Evolutionary conservation across 2,113 vertebrate genomes (phyloP).

Genomic region (Mugil cephalus): DNA sequence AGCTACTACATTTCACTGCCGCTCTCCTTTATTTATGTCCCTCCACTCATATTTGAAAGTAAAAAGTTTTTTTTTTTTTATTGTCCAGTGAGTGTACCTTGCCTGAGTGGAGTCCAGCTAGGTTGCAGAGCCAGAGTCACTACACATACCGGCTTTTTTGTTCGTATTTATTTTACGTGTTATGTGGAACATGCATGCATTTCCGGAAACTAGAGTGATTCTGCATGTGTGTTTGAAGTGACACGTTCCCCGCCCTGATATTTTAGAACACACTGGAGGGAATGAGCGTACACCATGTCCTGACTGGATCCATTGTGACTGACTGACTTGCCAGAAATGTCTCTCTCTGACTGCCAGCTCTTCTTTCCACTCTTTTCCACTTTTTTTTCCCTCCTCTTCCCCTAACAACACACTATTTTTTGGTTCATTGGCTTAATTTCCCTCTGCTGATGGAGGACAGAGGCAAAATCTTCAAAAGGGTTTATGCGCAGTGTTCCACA

Average conservation of each 20-base stretch:
- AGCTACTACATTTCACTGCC: constrained; percentile 34
- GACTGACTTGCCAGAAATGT: constrained; percentile 21
- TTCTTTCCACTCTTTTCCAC: constrained; percentile 1
- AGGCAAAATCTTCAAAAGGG: constrained; percentile 55
- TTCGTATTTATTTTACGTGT: constrained; percentile 36
- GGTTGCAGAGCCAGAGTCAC: constrained; percentile 27
- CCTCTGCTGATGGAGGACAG: constrained; percentile 29
- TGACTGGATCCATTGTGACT: constrained; percentile 35
- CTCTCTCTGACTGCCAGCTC: constrained; percentile 14
- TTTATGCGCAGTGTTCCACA: constrained; percentile 24
- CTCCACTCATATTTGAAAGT: constrained; percentile 7
- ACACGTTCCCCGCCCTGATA: constrained; percentile 14
- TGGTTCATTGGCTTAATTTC: constrained; percentile 56
- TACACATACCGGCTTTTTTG: constrained; percentile 8
- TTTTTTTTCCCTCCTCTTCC: not conserved
- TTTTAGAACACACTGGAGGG: constrained; percentile 25
- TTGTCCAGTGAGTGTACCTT: not conserved
- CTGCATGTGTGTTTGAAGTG: constrained; percentile 39
- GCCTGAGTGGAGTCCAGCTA: constrained; percentile 2
- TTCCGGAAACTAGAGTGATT: constrained; percentile 34
- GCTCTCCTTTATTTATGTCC: constrained; percentile 33
- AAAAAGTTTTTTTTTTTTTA: constrained; percentile 11
- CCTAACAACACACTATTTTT: constrained; percentile 25
- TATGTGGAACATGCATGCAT: constrained; percentile 39
- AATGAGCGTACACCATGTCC: constrained; percentile 13